Percentiles rank a stretch among this genome's conserved stretches.
Evolutionary conservation across 2,888 invertebrate genomes (phyloP).

Genomic region (Lamellibrachia columna): DNA sequence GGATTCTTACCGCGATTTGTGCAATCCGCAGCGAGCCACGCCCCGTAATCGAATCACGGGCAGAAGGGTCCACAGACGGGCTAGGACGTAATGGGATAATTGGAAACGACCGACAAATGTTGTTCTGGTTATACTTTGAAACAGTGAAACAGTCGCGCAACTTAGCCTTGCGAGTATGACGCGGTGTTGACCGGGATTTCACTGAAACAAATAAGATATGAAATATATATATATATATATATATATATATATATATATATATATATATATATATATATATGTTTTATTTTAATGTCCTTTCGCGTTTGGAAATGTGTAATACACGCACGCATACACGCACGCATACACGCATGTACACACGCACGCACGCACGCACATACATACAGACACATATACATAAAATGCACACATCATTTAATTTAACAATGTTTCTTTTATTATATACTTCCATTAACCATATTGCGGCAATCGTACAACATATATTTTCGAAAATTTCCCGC

Average conservation of each 20-base stretch:
- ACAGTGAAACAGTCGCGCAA: too few species aligned
- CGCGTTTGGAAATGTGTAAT: neutral
- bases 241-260: too few species aligned
- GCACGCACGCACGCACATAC: neutral
- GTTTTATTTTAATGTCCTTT: neutral
- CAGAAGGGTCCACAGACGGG: neutral
- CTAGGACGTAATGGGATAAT: neutral
- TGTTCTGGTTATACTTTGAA: neutral
- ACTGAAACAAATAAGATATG: neutral
- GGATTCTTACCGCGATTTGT: neutral
- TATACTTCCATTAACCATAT: too few species aligned
- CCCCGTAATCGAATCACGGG: neutral
- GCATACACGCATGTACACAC: too few species aligned
- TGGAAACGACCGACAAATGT: constrained; percentile 10
- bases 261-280: too few species aligned
- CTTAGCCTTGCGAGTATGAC: neutral
- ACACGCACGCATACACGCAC: too few species aligned
- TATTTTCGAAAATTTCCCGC: neutral
- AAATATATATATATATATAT: neutral
- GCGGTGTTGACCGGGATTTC: neutral
- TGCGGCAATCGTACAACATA: neutral
- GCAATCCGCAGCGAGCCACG: neutral
- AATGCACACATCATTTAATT: too few species aligned
- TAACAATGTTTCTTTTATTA: too few species aligned
- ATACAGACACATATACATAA: too few species aligned